These are phyloP conservation scores for Xestobium rufovillosum DNA, from an alignment of 2,888 invertebrate genomes.

Conservation along the genomic window DNA sequence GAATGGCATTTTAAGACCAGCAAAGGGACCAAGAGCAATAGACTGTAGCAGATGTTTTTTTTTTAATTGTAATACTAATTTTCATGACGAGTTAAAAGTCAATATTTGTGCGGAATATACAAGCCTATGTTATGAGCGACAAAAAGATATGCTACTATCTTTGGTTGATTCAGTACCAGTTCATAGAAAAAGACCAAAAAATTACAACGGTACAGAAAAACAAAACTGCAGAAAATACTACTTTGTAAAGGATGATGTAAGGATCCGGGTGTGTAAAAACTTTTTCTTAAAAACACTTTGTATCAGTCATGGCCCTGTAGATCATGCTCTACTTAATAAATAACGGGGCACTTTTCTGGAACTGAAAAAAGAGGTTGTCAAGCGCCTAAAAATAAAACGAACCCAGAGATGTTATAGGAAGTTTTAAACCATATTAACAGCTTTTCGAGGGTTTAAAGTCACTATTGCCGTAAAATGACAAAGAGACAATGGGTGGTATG, in stretches of 20 bases:
- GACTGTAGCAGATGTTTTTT: too few relatives aligned
- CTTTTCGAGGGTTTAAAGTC: constrained; percentile 13
- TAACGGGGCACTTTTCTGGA: constrained; percentile 7
- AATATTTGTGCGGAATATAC: too few relatives aligned
- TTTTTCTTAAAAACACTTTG: constrained; percentile 13
- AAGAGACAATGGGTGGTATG: constrained; percentile 18
- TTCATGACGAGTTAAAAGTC: too few relatives aligned
- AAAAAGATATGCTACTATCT: too few relatives aligned
- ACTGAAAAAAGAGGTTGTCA: constrained; percentile 12
- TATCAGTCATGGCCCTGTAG: constrained; percentile 16
- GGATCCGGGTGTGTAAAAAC: constrained; percentile 11
- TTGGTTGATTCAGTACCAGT: too few relatives aligned
- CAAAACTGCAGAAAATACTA: constrained; percentile 4
- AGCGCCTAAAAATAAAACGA: too few relatives aligned
- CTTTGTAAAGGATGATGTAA: constrained; percentile 6
- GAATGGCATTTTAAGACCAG: too few relatives aligned
- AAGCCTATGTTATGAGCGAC: too few relatives aligned
- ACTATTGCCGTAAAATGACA: constrained; percentile 14
- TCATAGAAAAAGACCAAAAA: too few relatives aligned
- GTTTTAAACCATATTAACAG: constrained; percentile 15
- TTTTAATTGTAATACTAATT: too few relatives aligned
- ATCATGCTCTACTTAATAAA: constrained; percentile 6
- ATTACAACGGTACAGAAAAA: constrained; percentile 5
- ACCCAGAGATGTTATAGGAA: too few relatives aligned
- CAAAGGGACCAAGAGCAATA: too few relatives aligned